A percentile compares a stretch with the other conserved stretches of the same genome.
phyloP scores from a whole-genome alignment of 2,113 vertebrate species.

The Acrocephalus arundinaceus region DNA sequence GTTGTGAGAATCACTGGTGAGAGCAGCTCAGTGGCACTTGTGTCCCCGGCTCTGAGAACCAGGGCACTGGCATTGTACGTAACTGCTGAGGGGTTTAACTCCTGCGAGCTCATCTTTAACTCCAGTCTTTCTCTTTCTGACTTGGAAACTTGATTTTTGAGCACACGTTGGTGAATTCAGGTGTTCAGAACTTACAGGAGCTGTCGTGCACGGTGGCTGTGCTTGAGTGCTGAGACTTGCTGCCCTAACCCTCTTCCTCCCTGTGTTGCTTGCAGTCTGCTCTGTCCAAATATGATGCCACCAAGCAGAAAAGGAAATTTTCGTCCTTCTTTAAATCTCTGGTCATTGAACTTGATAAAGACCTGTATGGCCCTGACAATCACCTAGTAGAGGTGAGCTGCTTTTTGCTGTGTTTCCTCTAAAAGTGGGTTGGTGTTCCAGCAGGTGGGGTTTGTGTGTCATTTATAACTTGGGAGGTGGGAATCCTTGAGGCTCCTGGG shows the following conservation, averaged over 20 bases:
- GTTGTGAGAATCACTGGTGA: conserved; percentile 46
- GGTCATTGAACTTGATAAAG: conserved; percentile 98
- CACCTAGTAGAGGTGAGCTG: conserved; percentile 94
- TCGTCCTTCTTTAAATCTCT: conserved; percentile 99
- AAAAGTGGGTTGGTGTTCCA: not conserved
- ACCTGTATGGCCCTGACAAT: conserved; percentile 98
- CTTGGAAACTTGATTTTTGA: not conserved
- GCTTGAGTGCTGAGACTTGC: conserved; percentile 16
- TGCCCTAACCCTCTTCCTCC: conserved; percentile 48
- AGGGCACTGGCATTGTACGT: not conserved
- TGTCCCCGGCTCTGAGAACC: not conserved
- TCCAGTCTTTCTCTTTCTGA: conserved; percentile 14
- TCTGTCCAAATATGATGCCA: conserved; percentile 98
- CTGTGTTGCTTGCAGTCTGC: conserved; percentile 84
- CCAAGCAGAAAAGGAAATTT: conserved; percentile 98
- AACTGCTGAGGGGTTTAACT: not conserved
- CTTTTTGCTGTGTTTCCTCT: conserved; percentile 22
- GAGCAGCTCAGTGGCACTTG: conserved; percentile 3
- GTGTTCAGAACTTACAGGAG: not conserved
- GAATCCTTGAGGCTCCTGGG: not conserved
- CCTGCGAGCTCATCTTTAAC: not conserved
- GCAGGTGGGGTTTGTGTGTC: not conserved
- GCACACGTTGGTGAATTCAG: not conserved
- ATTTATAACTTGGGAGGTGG: not conserved
- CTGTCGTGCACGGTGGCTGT: not conserved